phyloP scores from a whole-genome alignment of 1,140 invertebrate species.

The Drosophila pseudoobscura region DNA sequence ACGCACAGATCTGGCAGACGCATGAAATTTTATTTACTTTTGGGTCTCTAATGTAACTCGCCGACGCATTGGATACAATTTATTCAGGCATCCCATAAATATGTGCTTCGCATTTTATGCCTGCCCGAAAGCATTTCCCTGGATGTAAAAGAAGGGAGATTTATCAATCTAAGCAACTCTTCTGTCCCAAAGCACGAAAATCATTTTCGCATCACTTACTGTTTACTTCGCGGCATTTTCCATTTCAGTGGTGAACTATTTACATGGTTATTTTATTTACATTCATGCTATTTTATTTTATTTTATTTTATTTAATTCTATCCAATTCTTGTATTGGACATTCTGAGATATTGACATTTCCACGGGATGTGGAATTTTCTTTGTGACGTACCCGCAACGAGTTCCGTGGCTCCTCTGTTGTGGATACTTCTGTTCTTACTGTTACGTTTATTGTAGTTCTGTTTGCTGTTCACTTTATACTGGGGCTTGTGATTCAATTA shows the following conservation, averaged over 20 bases:
- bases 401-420: no score
- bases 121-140: slow-evolving; percentile 12
- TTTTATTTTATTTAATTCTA: no score
- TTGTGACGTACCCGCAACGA: no score
- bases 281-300: no score
- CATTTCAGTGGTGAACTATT: no score
- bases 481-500: slow-evolving; percentile 57
- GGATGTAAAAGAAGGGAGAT: slow-evolving; percentile 28
- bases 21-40: slow-evolving; percentile 6
- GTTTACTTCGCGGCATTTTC: no score
- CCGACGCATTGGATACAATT: slow-evolving; percentile 42
- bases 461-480: slow-evolving; percentile 40
- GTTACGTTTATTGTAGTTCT: slow-evolving; percentile 1
- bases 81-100: slow-evolving; percentile 49
- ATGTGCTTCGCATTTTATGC: slow-evolving; percentile 20
- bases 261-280: no score
- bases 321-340: no score
- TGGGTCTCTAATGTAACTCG: background rate
- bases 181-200: slow-evolving; percentile 21
- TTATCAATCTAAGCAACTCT: slow-evolving; percentile 42
- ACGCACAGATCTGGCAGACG: slow-evolving; percentile 11
- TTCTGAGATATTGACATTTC: no score
- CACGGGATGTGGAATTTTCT: no score
- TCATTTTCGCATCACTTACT: slow-evolving; percentile 4
- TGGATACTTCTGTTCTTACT: slow-evolving; percentile 1